Percentiles rank a stretch among this genome's conserved stretches.
phyloP scores from a whole-genome alignment of 2,113 vertebrate species.

The Percopsis transmontana region DNA sequence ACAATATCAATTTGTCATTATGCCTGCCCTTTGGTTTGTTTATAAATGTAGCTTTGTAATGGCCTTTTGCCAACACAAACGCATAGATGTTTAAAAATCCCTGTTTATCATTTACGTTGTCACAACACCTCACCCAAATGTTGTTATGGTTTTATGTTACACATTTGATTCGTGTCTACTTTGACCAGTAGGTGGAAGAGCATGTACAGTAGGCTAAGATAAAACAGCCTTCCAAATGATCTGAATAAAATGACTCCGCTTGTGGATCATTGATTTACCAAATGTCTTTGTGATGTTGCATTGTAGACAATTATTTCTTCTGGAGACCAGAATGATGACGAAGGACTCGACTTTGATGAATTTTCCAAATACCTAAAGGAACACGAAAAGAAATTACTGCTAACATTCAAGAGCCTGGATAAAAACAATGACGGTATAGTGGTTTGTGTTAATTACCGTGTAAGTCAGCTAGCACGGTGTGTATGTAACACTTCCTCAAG shows the following conservation, averaged over 20 bases:
- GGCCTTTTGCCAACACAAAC: too few species aligned
- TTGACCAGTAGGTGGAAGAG: too few species aligned
- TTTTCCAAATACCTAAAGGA: constrained; percentile 91
- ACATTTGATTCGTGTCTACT: too few species aligned
- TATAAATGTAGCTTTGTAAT: too few species aligned
- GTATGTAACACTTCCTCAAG: not conserved
- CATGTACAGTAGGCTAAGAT: not conserved
- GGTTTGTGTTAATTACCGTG: not conserved
- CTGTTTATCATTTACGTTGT: too few species aligned
- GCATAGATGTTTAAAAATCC: too few species aligned
- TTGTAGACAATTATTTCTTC: constrained; percentile 88
- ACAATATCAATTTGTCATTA: too few species aligned
- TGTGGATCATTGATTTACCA: not conserved
- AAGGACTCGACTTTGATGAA: constrained; percentile 87
- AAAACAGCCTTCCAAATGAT: not conserved
- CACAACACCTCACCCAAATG: too few species aligned
- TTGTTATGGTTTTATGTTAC: too few species aligned
- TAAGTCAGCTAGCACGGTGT: not conserved
- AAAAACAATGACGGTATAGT: constrained; percentile 90
- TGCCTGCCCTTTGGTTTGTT: too few species aligned
- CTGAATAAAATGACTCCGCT: not conserved
- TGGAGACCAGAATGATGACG: constrained; percentile 86
- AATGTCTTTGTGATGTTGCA: not conserved
- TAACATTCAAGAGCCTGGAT: constrained; percentile 94
- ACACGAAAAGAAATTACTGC: constrained; percentile 91